Conservation (phyloP, 2,113 vertebrate species). For the Paramormyrops kingsleyae region DNA sequence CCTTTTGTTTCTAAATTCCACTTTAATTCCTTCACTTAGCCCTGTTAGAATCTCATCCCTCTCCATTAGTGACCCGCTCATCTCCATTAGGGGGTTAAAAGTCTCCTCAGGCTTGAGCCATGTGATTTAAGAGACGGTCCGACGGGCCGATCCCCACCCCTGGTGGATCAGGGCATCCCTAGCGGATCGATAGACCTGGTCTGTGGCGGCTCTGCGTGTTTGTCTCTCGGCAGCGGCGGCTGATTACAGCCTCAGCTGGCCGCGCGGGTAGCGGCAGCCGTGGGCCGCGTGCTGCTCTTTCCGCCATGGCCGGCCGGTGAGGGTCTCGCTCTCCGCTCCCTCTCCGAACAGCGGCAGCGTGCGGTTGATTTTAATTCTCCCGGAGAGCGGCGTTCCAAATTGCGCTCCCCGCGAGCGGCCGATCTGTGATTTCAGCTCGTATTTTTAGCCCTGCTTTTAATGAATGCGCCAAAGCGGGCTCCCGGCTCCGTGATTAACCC, state of each 20-base stretch:
- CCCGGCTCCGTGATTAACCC: not conserved
- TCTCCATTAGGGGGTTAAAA: not conserved
- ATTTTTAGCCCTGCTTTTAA: slow-evolving; percentile 12
- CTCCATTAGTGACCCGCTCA: not conserved
- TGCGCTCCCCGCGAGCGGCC: not conserved
- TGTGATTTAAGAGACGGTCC: not conserved
- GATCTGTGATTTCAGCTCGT: not conserved
- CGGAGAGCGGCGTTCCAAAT: slow-evolving; percentile 13
- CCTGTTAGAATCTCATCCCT: not conserved
- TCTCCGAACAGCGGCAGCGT: slow-evolving; percentile 24
- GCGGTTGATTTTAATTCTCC: slow-evolving; percentile 20
- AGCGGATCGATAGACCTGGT: slow-evolving; percentile 29
- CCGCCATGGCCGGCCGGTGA: slow-evolving; percentile 18
- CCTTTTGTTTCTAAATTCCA: not conserved
- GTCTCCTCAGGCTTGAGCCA: not conserved
- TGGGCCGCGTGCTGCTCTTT: slow-evolving; percentile 14
- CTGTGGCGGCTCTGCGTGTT: slow-evolving; percentile 34
- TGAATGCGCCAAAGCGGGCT: not conserved
- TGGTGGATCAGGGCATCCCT: not conserved
- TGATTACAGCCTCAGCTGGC: slow-evolving; percentile 20
- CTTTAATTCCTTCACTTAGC: not conserved
- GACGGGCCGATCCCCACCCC: too few relatives aligned
- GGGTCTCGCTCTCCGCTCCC: slow-evolving; percentile 33
- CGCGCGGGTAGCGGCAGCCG: slow-evolving; percentile 30
- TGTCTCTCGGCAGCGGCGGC: slow-evolving; percentile 5